Evolutionary conservation across 2,113 vertebrate species (phyloP).

Genomic region (Hassar affinis): DNA sequence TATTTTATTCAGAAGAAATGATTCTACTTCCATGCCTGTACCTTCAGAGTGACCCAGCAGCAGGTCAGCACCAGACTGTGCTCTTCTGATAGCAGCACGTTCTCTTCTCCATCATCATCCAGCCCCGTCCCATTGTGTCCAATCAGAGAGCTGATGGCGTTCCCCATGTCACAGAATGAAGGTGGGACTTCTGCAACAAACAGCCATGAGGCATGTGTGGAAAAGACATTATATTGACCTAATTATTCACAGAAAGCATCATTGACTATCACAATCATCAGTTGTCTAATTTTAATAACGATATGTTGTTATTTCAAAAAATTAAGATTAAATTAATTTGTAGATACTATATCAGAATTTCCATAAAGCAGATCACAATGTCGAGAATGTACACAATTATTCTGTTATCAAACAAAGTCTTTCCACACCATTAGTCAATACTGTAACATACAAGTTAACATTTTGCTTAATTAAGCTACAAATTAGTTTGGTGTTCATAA

Average conservation of each 20-base stretch:
- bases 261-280: neutral
- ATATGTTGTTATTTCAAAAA: neutral
- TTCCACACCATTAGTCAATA: neutral
- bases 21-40: constrained; percentile 48
- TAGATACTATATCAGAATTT: neutral
- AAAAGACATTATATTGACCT: neutral
- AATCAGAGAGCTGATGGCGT: constrained; percentile 80
- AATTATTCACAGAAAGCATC: neutral
- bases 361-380: neutral
- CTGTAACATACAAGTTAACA: neutral
- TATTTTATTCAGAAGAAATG: neutral
- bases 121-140: constrained; percentile 59
- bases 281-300: neutral
- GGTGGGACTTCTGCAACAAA: constrained; percentile 73
- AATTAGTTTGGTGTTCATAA: neutral
- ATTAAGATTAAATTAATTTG: neutral
- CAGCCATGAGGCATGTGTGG: neutral
- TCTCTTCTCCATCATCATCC: constrained; percentile 66
- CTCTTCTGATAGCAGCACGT: constrained; percentile 81
- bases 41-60: constrained; percentile 92
- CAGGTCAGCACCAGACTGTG: constrained; percentile 86
- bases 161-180: constrained; percentile 88
- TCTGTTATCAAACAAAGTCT: neutral
- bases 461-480: neutral
- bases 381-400: neutral